These are phyloP conservation scores for Neodiprion pinetum DNA, from an alignment of 1,140 invertebrate species.

Conservation along the genomic window DNA sequence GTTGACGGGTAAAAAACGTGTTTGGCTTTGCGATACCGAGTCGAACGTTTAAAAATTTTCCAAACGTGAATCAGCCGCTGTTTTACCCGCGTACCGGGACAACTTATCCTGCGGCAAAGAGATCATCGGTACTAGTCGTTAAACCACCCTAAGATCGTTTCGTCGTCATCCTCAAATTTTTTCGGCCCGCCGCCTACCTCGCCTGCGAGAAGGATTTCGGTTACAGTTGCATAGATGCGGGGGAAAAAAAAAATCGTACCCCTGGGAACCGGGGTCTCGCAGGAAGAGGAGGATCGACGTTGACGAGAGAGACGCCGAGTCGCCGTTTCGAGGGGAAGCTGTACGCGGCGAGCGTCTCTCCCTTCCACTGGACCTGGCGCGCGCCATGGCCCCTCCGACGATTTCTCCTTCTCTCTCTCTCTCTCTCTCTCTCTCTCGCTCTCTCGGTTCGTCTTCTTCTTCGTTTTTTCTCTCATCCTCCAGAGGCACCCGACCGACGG, in stretches of 20 bases:
- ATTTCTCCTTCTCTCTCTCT: slow-evolving; percentile 21
- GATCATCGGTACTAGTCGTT: too few species aligned
- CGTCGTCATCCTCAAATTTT: too few species aligned
- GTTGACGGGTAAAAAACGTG: too few species aligned
- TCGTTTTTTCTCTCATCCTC: neutral
- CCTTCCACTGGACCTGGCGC: slow-evolving; percentile 53
- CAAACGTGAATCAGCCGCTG: too few species aligned
- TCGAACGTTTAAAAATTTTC: too few species aligned
- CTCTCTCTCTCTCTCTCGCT: slow-evolving; percentile 9
- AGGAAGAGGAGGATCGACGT: slow-evolving; percentile 22
- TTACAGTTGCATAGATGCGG: neutral
- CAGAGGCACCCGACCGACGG: slow-evolving; percentile 12
- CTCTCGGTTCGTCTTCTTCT: slow-evolving; percentile 1
- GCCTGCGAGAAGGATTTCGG: neutral
- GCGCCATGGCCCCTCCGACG: slow-evolving; percentile 51
- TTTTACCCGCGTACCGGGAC: too few species aligned
- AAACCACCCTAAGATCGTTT: too few species aligned
- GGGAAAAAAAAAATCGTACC: neutral
- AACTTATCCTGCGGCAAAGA: too few species aligned
- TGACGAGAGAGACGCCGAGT: slow-evolving; percentile 15
- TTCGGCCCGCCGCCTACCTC: too few species aligned
- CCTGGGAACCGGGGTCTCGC: slow-evolving; percentile 19
- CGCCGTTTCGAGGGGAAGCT: slow-evolving; percentile 37
- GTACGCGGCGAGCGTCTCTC: slow-evolving; percentile 56
- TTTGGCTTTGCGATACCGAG: too few species aligned